Base-by-base conservation (phyloP, 2,888 invertebrate species). In the Peribatodes rhomboidaria region DNA sequence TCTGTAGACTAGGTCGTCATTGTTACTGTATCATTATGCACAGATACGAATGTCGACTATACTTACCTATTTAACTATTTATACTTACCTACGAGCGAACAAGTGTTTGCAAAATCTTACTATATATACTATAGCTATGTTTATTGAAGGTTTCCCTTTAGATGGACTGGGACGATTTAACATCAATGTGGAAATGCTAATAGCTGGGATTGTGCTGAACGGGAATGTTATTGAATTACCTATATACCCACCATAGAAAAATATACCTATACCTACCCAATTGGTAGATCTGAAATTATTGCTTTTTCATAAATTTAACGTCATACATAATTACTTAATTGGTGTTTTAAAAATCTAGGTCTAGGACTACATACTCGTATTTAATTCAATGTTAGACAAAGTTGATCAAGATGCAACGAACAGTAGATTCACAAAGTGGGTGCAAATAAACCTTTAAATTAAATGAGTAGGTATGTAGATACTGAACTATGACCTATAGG, bases 121-220 rank as follows among this genome's bases (percentile, higher is more conserved):
- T 35, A 39, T 4, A 6, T 47, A 55, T 54, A 47, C 64, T 65
- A 61, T 65, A 65, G 70, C 75, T 69, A 70, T 73, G 74, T 69
- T 53, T 73, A 73, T 69, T 53, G 56, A 73, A 53, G 80, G 85
- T 83, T 88, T 87, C 81, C 79, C 79, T 82, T 81, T 86, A 88
- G 84, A 73, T 72, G 71, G 73, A 78, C 78, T 74, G 76, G 72
- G 77, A 69, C 67, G 67, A 73, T 71, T 68, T 85, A 4, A 83
- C 76, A 77, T 74, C 72, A 78, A 71, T 68, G 77, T 78, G 75
- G 75, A 42, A 20, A 4, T 39, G n/a, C 14, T 0, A 20, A 72
- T 18, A 76, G 84, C 82, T 82, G 83, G 76, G 79, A 81, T 83
- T 81, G 78, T 80, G 82, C 61, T 44, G 35, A 53, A 64, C 33